phyloP scores from a whole-genome alignment of 2,888 invertebrate species.

The Uropetala carovei region DNA sequence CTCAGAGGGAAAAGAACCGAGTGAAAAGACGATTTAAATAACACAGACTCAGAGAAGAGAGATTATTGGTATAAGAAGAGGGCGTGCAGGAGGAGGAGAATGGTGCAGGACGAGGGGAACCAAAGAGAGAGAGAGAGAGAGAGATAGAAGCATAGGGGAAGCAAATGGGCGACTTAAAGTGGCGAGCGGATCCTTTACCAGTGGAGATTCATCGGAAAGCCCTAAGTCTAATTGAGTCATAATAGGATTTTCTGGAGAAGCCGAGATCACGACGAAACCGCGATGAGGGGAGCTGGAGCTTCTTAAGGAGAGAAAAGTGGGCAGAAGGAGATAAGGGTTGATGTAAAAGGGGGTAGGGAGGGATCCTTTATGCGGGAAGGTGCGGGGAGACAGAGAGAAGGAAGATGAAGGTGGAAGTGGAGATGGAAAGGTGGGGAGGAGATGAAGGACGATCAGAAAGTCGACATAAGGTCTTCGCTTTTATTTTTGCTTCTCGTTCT shows the following conservation, averaged over 20 bases:
- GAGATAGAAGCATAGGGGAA: not conserved
- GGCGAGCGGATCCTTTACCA: slow-evolving; percentile 12
- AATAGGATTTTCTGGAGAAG: slow-evolving; percentile 53
- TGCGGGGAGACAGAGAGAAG: not conserved
- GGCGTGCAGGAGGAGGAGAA: too few relatives aligned
- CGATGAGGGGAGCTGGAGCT: slow-evolving; percentile 43
- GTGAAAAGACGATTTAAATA: not conserved
- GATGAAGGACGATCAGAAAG: not conserved
- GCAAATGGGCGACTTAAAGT: not conserved
- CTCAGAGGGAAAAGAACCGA: not conserved
- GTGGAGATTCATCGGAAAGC: slow-evolving; percentile 53
- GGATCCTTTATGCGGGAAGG: not conserved
- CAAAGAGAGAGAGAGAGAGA: not conserved
- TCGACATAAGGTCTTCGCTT: too few relatives aligned
- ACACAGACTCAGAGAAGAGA: not conserved
- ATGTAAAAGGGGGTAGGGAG: not conserved
- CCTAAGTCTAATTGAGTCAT: slow-evolving; percentile 58
- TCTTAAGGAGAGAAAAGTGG: slow-evolving; percentile 6
- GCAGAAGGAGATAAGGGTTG: not conserved
- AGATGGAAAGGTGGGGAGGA: too few relatives aligned
- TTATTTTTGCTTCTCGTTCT: too few relatives aligned
- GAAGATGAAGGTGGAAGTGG: not conserved
- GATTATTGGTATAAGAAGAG: not conserved
- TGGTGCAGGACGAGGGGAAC: not conserved
- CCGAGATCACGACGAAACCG: slow-evolving; percentile 52